A percentile compares a stretch with the other conserved stretches of the same genome.
Evolutionary conservation across 92 coral and sea anemone genomes (phyloP).

Genomic region (Umimayanthus kanabou): DNA sequence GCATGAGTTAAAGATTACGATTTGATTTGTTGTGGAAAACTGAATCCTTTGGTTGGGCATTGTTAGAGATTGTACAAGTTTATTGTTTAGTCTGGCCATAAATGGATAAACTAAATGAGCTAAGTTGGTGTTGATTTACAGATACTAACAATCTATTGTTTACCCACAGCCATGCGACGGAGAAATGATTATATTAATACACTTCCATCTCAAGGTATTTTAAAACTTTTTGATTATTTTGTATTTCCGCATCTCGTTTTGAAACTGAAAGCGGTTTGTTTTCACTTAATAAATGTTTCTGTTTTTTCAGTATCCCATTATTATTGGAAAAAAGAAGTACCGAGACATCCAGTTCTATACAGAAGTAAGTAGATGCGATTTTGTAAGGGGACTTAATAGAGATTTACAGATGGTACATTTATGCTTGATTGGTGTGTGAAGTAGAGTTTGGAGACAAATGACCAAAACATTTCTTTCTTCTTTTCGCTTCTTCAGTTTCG

Average conservation of each 20-base stretch:
- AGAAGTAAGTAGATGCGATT: slow-evolving; percentile 62
- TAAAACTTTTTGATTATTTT: neutral
- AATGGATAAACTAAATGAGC: neutral
- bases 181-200: slow-evolving; percentile 96
- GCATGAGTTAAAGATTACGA: too few species aligned
- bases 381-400: too few species aligned
- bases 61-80: too few species aligned
- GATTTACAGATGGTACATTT: too few species aligned
- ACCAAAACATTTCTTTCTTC: neutral
- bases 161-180: slow-evolving; percentile 93
- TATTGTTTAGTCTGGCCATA: too few species aligned
- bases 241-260: neutral
- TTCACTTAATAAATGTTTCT: neutral
- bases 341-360: slow-evolving; percentile 98
- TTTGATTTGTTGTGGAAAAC: too few species aligned
- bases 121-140: neutral
- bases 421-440: too few species aligned
- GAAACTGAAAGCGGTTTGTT: neutral
- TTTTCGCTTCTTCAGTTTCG: too few species aligned
- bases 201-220: slow-evolving; percentile 94
- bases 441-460: neutral
- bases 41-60: too few species aligned
- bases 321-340: slow-evolving; percentile 98
- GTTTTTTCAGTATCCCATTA: slow-evolving; percentile 79
- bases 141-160: neutral